Evolutionary conservation across 1,140 invertebrate genomes (phyloP).

Genomic region (Bombus balteatus): DNA sequence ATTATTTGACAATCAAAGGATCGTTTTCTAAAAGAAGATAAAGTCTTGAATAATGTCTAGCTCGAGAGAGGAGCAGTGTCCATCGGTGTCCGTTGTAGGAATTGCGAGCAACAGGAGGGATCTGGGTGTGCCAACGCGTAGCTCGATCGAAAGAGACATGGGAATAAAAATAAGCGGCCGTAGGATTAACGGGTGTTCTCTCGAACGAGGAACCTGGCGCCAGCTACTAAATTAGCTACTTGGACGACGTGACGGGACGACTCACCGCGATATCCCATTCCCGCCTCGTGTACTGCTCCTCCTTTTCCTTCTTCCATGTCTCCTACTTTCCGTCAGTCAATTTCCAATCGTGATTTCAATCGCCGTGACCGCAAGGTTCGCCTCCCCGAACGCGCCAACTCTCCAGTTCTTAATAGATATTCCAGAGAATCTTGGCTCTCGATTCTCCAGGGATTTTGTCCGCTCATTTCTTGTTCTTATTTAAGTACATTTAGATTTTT

Average conservation of each 20-base stretch:
- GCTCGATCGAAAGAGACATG: constrained; percentile 43
- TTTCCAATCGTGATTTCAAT: constrained; percentile 12
- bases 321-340: constrained; percentile 22
- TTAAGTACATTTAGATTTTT: neutral
- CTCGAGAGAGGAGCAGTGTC: neutral
- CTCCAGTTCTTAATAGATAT: neutral
- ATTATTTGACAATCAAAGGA: neutral
- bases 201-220: constrained; percentile 64
- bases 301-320: constrained; percentile 32
- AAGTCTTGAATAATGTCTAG: neutral
- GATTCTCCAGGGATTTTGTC: neutral
- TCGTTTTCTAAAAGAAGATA: neutral
- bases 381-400: neutral
- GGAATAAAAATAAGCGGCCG: constrained; percentile 58
- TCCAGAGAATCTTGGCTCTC: neutral
- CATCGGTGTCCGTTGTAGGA: constrained; percentile 35
- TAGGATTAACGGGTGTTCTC: constrained; percentile 64
- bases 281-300: constrained; percentile 39
- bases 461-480: neutral
- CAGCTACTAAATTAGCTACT: constrained; percentile 66
- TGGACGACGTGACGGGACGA: constrained; percentile 44
- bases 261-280: constrained; percentile 43
- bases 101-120: constrained; percentile 48
- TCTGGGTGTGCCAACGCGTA: constrained; percentile 50
- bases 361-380: neutral